Evolutionary conservation across 2,888 invertebrate species (phyloP).

Genomic region (Drosophila pullipes): DNA sequence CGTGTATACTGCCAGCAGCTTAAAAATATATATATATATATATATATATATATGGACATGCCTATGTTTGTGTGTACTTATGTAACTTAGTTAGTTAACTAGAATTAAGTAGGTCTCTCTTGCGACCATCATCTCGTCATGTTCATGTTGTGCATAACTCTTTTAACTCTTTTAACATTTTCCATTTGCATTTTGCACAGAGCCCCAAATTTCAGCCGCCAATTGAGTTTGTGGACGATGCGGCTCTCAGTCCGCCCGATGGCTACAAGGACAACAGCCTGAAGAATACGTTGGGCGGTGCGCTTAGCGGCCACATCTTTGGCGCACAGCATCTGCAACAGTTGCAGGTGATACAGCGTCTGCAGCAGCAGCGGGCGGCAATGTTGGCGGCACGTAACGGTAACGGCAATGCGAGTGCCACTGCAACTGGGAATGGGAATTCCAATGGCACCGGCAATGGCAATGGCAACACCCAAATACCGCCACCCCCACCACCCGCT

Average conservation of each 20-base stretch:
- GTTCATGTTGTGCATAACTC: background rate
- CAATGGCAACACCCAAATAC: constrained; percentile 61
- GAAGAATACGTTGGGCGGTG: constrained; percentile 87
- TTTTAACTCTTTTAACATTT: background rate
- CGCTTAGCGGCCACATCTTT: constrained; percentile 88
- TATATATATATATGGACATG: background rate
- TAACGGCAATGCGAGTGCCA: constrained; percentile 28
- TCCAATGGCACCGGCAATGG: constrained; percentile 35
- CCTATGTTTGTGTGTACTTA: background rate
- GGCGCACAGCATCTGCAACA: constrained; percentile 88
- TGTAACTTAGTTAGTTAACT: constrained; percentile 34
- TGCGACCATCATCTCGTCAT: background rate
- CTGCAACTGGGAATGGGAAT: background rate
- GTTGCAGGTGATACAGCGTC: constrained; percentile 88
- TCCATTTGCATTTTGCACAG: constrained; percentile 66
- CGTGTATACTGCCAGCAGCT: constrained; percentile 15
- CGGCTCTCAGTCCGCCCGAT: constrained; percentile 95
- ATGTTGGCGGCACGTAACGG: constrained; percentile 86
- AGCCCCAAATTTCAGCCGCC: constrained; percentile 89
- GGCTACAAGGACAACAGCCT: constrained; percentile 95
- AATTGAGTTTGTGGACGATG: constrained; percentile 91
- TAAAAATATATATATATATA: background rate
- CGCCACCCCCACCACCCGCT: constrained; percentile 67
- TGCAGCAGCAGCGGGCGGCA: constrained; percentile 87
- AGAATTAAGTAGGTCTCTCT: constrained; percentile 11